Conservation (phyloP, 2,113 vertebrate genomes). For the Typhlomys cinereus region DNA sequence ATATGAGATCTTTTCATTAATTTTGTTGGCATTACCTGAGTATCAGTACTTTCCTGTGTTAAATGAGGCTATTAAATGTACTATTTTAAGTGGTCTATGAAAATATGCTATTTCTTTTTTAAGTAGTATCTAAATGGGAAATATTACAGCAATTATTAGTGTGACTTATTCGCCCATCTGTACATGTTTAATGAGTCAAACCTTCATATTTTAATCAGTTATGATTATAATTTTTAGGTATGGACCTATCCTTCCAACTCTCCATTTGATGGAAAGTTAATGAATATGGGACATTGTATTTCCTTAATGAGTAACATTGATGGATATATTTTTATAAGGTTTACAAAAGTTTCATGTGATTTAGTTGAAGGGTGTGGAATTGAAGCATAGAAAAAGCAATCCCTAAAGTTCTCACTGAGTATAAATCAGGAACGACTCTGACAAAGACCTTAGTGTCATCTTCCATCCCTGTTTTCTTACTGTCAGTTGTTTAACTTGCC, state of each 20-base stretch:
- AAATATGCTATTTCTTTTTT: not conserved
- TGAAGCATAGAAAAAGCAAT: not conserved
- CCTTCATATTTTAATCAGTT: not conserved
- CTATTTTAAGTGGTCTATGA: not conserved
- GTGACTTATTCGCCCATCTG: not conserved
- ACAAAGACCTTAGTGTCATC: not conserved
- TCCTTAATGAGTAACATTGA: no score
- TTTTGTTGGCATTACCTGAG: not conserved
- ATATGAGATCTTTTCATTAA: not conserved
- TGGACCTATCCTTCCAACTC: not conserved
- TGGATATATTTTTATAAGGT: no score
- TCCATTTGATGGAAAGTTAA: no score
- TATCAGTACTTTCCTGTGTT: not conserved
- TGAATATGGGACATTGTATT: no score
- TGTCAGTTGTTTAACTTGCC: not conserved
- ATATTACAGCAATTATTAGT: not conserved
- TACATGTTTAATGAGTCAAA: not conserved
- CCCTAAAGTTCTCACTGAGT: not conserved
- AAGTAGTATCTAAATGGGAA: not conserved
- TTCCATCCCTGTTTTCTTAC: not conserved
- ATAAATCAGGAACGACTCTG: not conserved
- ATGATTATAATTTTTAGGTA: not conserved
- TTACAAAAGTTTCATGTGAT: not conserved
- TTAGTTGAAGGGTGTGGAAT: not conserved
- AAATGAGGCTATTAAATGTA: not conserved